phyloP scores from a whole-genome alignment of 2,888 invertebrate species.

The Polydrusus tereticollis region DNA sequence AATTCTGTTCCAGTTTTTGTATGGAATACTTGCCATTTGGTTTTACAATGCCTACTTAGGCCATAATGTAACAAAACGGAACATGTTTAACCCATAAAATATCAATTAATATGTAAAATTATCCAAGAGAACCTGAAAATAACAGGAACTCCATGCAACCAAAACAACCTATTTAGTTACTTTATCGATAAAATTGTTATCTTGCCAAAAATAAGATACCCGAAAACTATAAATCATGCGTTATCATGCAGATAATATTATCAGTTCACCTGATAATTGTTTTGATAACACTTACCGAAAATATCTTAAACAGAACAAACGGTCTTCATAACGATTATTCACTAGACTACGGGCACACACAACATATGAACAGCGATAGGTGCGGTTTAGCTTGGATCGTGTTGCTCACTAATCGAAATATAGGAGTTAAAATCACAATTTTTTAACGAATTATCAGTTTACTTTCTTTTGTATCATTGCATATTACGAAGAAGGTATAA shows the following conservation, averaged over 20 bases:
- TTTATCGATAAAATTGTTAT: not conserved
- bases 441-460: conserved; percentile 12
- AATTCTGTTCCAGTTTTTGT: not conserved
- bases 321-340: conserved; percentile 63
- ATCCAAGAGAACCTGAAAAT: not conserved
- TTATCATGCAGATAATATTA: conserved; percentile 2
- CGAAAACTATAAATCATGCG: not conserved
- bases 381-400: conserved; percentile 58
- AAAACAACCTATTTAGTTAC: conserved; percentile 4
- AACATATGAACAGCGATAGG: conserved; percentile 60
- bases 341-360: conserved; percentile 59
- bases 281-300: conserved; percentile 57
- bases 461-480: conserved; percentile 32
- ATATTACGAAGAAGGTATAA: conserved; percentile 33
- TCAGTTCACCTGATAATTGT: not conserved
- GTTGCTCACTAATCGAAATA: conserved; percentile 51
- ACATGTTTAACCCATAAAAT: not conserved
- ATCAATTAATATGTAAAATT: not conserved
- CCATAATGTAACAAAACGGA: not conserved
- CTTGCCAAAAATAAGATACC: not conserved
- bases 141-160: conserved; percentile 7
- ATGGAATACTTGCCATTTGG: not conserved
- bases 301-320: conserved; percentile 58
- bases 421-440: conserved; percentile 28
- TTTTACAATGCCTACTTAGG: not conserved